phyloP scores from a whole-genome alignment of 2,113 vertebrate genomes.

The Coptodon bakossiorum region DNA sequence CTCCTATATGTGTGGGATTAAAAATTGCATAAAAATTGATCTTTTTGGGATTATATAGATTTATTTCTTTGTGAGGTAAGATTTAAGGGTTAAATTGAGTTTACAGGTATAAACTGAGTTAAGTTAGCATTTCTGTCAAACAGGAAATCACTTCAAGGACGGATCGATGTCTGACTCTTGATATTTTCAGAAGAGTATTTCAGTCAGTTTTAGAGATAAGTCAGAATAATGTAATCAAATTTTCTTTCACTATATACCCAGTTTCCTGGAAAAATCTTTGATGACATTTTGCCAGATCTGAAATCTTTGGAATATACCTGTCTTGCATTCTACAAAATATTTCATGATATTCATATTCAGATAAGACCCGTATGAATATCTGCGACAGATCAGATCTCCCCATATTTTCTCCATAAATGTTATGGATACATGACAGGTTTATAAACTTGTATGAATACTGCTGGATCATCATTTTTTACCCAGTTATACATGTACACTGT shows the following conservation, averaged over 20 bases:
- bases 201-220: background rate
- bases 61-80: background rate
- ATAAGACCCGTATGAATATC: background rate
- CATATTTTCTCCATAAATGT: background rate
- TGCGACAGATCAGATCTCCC: background rate
- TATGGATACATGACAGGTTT: background rate
- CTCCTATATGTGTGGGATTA: background rate
- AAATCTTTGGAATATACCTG: background rate
- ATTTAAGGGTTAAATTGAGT: background rate
- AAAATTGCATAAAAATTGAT: background rate
- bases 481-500: background rate
- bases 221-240: background rate
- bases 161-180: fast-evolving
- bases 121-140: background rate
- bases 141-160: background rate
- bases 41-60: background rate
- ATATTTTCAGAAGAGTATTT: background rate
- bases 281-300: background rate
- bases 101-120: background rate
- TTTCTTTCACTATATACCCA: background rate
- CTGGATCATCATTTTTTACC: background rate
- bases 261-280: background rate
- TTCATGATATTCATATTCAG: background rate
- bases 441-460: background rate
- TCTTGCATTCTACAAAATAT: background rate